Base-by-base conservation (phyloP, 2,113 vertebrate species). In the Barnardius zonarius region DNA sequence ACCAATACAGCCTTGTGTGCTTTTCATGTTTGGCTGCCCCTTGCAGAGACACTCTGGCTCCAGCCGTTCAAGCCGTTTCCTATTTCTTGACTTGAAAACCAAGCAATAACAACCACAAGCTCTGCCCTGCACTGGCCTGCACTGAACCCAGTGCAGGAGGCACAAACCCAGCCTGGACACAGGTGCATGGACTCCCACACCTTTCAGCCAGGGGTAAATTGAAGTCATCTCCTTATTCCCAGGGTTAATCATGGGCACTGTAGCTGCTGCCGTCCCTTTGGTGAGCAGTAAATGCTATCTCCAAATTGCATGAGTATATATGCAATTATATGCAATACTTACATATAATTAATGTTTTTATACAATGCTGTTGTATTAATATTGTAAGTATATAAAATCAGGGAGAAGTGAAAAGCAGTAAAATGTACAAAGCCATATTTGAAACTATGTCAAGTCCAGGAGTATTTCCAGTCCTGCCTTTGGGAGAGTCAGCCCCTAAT, bases 21-120 rank as follows among this genome's bases (percentile, higher is more conserved):
- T 81, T 95, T 92, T 73, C 70, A 18, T 74, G 13, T 67, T 72
- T 80, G 70, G 64, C 92, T 61, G 66, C 61, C 70, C 44, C 68
- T 92, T 4, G 35, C 93, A 90, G 92, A 93, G 95, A 93, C 52
- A 4, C 52, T 63, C 94, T 92, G 95, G 90, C 97, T 97, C 96
- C 97, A 92, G 90, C 67, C 70, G 51, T 93, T 94, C 68, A 81
- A 87, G 77, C 6, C 0, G 84, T 48, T 97, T 97, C 95, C 96
- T 95, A 92, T 62, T 49, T 33, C 77, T 88, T 44, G 72, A 84
- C 86, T 96, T 96, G 66, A 87, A 94, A 91, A 70, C 66, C 76
- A 54, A 57, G 10, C 92, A 75, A 3, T 80, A 54, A 11, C 14
- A 20, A 11, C 13, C 54, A 77, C 78, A 51, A 52, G 75, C 35